Base-by-base conservation (phyloP, 2,888 invertebrate species). In the Cyclophora punctaria region DNA sequence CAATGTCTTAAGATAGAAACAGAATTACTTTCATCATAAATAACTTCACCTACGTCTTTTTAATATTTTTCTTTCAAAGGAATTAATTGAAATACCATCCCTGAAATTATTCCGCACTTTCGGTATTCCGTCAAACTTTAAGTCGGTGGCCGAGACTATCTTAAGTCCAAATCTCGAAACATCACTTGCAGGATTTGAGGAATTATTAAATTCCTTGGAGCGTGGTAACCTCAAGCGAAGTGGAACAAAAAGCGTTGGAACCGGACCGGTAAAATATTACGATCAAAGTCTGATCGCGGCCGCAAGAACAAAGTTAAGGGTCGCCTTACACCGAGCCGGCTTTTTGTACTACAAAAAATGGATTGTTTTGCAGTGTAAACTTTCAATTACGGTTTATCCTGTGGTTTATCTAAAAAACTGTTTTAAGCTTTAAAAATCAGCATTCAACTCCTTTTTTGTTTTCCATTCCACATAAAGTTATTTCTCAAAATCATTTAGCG, bases 151-250 rank as follows among this genome's bases (percentile, higher is more conserved):
- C 53, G 51, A 47, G 57, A 60, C 58, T 60, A 62, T 66, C 67
- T 63, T 57, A 64, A 66, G 63, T 63, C 59, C 54, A 53, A 67
- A 69, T 66, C 63, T 63, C 62, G 55, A 71, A 72, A 69, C 66
- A 75, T 76, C 73, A 73, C 70, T 74, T 65, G 66, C 73, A 73
- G 69, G 66, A 64, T 71, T 69, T 66, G 66, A 60, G 63, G 61
- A 73, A 73, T 75, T 75, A 77, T 75, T 67, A 73, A 73, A 74
- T 67, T 70, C 64, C 56, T 50, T 54, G 61, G 53, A 70, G 72
- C 73, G 69, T 68, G 56, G 66, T 51, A 63, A 65, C 66, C 67
- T 66, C 64, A 68, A 71, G 63, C 68, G 60, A 56, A 55, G 60
- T 61, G 66, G 63, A 73, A 70, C 71, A 71, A 73, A 78, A 75